These are phyloP conservation scores for Griposia aprilina DNA, from an alignment of 2,888 invertebrate species.

Conservation along the genomic window DNA sequence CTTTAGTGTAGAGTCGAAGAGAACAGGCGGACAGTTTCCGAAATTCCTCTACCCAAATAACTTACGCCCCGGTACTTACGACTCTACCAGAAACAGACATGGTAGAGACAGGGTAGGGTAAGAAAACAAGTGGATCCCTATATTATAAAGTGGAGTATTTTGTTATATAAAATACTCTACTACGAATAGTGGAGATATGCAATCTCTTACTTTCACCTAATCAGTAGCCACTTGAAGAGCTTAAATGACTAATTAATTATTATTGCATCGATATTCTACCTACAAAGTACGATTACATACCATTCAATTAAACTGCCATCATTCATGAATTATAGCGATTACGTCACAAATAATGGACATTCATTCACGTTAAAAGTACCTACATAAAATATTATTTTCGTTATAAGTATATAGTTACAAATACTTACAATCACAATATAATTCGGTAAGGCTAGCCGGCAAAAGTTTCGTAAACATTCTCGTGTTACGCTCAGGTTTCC, in stretches of 20 bases:
- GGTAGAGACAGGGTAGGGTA: not conserved
- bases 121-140: not conserved
- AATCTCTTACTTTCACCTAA: constrained; percentile 16
- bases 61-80: not conserved
- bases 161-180: too few species aligned
- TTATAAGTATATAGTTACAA: constrained; percentile 41
- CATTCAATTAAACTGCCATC: constrained; percentile 16
- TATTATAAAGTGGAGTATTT: not conserved
- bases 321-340: constrained; percentile 40
- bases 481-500: constrained; percentile 73
- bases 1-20: not conserved
- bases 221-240: constrained; percentile 7
- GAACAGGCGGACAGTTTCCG: not conserved
- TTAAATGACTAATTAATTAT: constrained; percentile 20
- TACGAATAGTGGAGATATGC: not conserved
- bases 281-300: constrained; percentile 17
- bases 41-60: constrained; percentile 22
- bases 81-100: constrained; percentile 11
- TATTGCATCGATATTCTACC: constrained; percentile 6
- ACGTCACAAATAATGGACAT: constrained; percentile 19
- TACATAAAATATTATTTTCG: constrained; percentile 22
- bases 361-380: constrained; percentile 38
- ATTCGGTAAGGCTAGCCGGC: constrained; percentile 43
- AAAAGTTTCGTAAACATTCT: constrained; percentile 68
- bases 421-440: constrained; percentile 45